Conservation (phyloP, 2,113 vertebrate genomes). For the Origma solitaria region DNA sequence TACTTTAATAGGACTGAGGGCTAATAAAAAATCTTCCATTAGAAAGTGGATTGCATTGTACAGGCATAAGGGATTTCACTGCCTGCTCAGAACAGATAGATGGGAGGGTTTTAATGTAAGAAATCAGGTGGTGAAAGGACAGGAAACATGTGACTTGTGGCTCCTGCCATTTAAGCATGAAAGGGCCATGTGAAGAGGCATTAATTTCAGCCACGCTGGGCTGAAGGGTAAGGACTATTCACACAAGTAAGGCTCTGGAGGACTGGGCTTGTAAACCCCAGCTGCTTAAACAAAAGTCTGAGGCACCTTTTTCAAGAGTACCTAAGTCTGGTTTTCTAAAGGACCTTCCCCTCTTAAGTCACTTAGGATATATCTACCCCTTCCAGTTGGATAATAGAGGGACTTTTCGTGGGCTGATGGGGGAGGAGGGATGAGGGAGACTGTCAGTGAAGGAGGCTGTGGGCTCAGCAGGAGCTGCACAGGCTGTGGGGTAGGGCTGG, state of each 20-base stretch:
- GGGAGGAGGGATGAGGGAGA: not conserved
- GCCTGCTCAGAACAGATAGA: not conserved
- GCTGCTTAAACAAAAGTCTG: not conserved
- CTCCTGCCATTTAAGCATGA: slow-evolving; percentile 16
- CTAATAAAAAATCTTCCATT: not conserved
- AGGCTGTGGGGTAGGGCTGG: not conserved
- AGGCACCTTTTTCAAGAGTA: not conserved
- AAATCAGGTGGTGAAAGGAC: not conserved
- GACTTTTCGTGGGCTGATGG: not conserved
- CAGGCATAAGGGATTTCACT: not conserved
- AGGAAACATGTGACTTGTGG: not conserved
- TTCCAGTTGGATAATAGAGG: not conserved
- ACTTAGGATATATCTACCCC: not conserved
- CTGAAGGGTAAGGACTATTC: slow-evolving; percentile 14
- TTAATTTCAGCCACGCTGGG: not conserved
- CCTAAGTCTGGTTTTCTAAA: not conserved
- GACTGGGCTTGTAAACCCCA: not conserved
- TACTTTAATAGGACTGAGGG: not conserved
- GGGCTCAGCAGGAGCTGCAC: not conserved
- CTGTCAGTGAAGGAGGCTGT: not conserved
- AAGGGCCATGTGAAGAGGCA: not conserved
- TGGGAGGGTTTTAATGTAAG: not conserved
- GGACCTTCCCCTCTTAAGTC: not conserved
- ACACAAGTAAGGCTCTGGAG: not conserved
- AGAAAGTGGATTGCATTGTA: not conserved